Percentiles rank a stretch among this genome's conserved stretches.
Evolutionary conservation across 2,888 invertebrate species (phyloP).

Genomic region (Pyrgus malvae): DNA sequence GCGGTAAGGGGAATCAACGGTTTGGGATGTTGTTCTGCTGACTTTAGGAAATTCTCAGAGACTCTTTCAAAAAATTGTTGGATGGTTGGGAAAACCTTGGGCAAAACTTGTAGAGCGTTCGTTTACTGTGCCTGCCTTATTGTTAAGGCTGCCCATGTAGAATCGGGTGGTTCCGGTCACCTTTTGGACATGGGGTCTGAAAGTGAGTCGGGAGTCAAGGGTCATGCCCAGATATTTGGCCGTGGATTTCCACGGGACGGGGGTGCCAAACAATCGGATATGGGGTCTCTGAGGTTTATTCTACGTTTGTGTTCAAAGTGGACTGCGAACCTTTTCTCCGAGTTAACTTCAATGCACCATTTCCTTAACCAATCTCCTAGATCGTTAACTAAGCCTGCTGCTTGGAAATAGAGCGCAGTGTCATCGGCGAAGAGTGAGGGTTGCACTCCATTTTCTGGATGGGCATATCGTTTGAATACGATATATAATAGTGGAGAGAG

Average conservation of each 20-base stretch:
- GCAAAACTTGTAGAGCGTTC: too few relatives aligned
- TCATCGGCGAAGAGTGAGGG: neutral
- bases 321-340: neutral
- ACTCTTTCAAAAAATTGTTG: too few relatives aligned
- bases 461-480: neutral
- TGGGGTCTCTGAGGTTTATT: neutral
- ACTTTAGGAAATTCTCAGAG: too few relatives aligned
- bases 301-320: neutral
- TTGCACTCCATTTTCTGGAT: neutral
- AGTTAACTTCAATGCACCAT: neutral
- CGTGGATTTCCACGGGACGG: neutral
- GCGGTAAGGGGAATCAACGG: too few relatives aligned
- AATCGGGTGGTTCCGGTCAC: neutral
- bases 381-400: neutral
- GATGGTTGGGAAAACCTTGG: too few relatives aligned
- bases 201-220: neutral
- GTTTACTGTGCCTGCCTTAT: neutral
- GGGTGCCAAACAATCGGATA: neutral
- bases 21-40: too few relatives aligned
- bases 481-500: neutral
- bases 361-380: neutral
- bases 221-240: neutral
- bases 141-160: neutral
- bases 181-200: neutral
- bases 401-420: neutral